A percentile compares a stretch with the other conserved stretches of the same genome.
phyloP scores from a whole-genome alignment of 2,797 vertebrate species.

The Sarcophilus harrisii region DNA sequence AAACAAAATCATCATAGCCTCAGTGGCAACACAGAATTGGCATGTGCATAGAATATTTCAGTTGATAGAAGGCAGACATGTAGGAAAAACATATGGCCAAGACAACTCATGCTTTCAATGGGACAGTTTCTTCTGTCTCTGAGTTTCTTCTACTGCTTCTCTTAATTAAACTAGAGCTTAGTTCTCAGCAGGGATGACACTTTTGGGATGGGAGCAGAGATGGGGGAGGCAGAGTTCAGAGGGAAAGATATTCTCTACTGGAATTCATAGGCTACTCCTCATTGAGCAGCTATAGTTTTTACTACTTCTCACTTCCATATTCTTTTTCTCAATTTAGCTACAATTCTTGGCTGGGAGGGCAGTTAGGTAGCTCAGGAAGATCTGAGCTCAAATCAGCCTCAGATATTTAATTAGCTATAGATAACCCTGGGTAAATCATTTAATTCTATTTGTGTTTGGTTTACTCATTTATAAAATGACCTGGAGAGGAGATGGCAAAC shows the following conservation, averaged over 20 bases:
- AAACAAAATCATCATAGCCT: background rate
- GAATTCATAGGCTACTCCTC: background rate
- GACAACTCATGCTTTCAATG: background rate
- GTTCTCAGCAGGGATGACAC: background rate
- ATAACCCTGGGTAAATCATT: background rate
- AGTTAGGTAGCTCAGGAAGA: background rate
- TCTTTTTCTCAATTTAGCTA: background rate
- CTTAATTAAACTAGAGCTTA: background rate
- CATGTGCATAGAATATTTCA: background rate
- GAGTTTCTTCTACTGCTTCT: background rate
- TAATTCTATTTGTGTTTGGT: background rate
- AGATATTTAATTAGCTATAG: background rate
- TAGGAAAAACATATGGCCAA: background rate
- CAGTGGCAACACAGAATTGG: background rate
- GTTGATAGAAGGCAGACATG: background rate
- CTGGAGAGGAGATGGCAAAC: background rate
- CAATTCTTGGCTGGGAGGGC: background rate
- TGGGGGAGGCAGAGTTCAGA: background rate
- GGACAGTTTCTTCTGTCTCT: background rate
- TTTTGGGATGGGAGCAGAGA: background rate
- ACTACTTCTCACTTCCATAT: background rate
- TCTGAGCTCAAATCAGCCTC: background rate
- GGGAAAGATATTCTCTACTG: background rate
- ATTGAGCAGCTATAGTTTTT: background rate
- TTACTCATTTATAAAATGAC: background rate